A percentile compares a stretch with the other conserved stretches of the same genome.
Conservation (phyloP, 53 echinoderm and acorn worm genomes). For the Pentamera pediparva region DNA sequence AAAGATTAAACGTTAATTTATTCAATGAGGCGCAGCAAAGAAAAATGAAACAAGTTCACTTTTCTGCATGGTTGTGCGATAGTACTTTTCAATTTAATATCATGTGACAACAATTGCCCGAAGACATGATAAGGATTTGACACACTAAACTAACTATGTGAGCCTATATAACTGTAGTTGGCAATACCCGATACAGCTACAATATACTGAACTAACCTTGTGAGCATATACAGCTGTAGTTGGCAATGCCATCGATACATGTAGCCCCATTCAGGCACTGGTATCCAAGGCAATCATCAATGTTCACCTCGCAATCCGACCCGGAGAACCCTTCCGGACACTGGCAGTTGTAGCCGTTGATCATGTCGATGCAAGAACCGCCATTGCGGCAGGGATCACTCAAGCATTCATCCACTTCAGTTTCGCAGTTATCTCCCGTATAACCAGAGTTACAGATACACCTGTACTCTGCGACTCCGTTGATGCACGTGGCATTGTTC, state of each 20-base stretch:
- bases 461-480: constrained; percentile 6
- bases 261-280: constrained; percentile 44
- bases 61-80: too few species aligned
- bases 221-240: constrained; percentile 49
- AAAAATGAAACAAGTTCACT: too few species aligned
- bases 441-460: background rate
- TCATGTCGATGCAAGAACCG: constrained; percentile 41
- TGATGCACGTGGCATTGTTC: constrained; percentile 53
- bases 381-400: constrained; percentile 32
- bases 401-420: constrained; percentile 40
- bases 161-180: too few species aligned
- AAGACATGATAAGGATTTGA: too few species aligned
- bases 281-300: constrained; percentile 50
- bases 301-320: constrained; percentile 52
- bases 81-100: too few species aligned
- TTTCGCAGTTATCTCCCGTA: background rate
- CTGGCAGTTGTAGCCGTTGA: constrained; percentile 48
- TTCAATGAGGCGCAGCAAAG: too few species aligned
- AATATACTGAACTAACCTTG: constrained; percentile 31
- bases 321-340: constrained; percentile 59
- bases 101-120: too few species aligned
- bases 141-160: too few species aligned
- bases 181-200: too few species aligned
- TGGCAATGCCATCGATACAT: constrained; percentile 55
- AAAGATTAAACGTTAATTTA: too few species aligned